phyloP scores from a whole-genome alignment of 2,888 invertebrate species.

The Carterocephalus palaemon region DNA sequence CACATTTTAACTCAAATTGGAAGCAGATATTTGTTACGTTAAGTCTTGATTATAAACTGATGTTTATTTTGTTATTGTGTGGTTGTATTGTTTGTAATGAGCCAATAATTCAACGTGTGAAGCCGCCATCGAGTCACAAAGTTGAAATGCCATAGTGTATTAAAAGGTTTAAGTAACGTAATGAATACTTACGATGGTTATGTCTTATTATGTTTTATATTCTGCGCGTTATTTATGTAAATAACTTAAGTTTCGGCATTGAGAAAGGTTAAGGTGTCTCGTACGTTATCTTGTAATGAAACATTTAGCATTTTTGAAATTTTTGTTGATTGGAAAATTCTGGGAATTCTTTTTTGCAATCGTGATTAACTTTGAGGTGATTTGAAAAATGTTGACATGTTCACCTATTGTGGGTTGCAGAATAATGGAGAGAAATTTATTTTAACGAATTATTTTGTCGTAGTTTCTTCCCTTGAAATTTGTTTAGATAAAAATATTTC shows the following conservation, averaged over 20 bases:
- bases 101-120: slow-evolving; percentile 33
- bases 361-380: too few relatives aligned
- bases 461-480: too few relatives aligned
- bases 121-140: slow-evolving; percentile 68
- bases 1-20: neutral
- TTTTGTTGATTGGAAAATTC: too few relatives aligned
- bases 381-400: too few relatives aligned
- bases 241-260: slow-evolving; percentile 43
- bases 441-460: too few relatives aligned
- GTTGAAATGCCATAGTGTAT: slow-evolving; percentile 69
- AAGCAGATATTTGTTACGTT: neutral
- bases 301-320: slow-evolving; percentile 1
- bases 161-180: slow-evolving; percentile 47
- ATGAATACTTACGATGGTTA: slow-evolving; percentile 60
- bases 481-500: too few relatives aligned
- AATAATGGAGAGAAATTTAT: too few relatives aligned
- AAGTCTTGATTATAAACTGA: neutral
- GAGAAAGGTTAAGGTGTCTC: neutral
- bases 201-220: slow-evolving; percentile 61
- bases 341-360: too few relatives aligned
- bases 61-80: slow-evolving; percentile 3
- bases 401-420: too few relatives aligned
- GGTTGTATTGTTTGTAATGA: slow-evolving; percentile 1
- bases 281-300: neutral
- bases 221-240: slow-evolving; percentile 66